Evolutionary conservation across 2,797 vertebrate species (phyloP), one percentile per base, ranked within the genome.

Genomic region (Hippocampus kuda): DNA sequence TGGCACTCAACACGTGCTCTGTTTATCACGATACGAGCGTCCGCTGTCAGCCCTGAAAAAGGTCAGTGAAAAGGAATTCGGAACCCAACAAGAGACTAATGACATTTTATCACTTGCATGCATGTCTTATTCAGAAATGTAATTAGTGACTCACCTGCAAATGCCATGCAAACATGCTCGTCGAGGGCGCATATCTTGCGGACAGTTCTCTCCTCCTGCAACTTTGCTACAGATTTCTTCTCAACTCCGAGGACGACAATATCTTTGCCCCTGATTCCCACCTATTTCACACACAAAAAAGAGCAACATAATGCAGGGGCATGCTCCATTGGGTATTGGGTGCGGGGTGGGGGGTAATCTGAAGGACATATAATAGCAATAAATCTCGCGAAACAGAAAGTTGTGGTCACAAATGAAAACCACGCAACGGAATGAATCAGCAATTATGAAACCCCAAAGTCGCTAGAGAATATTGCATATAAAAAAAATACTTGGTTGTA

Each of bases 1-100:
- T 95, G 94, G 75, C 94, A 95, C 76, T 94, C 93, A 71, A 95
- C 92, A 16, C 93, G 89, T 24, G 93, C 93, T 90, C 92, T 91
- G 80, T 93, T 94, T 77, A 95, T 94, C 68, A 95, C 92, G 1
- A 94, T 94, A 71, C 93, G 89, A 24, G 94, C 93, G 78, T 95
- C 94, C 79, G 94, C 94, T 2, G 93, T 95, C 78, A 95, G 81
- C 77, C 94, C 94, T 89, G 63, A 51, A 18, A 65, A 61, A 48
- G 8, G 27, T 20, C 24, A 48, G 44, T 5, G 16, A 18, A 9
- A 6, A 5, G 16, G 27, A 69, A 54, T 61, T 48, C 9, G 4
- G 7, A 20, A 64, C 9, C 16, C 2, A 61, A 61, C 16, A 9
- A 20, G 27, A 16, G 8, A 48, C 15, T 10, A 65, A 26, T 18